These are phyloP conservation scores for Raja brachyura DNA, from an alignment of 2,113 vertebrate species.

Conservation along the genomic window DNA sequence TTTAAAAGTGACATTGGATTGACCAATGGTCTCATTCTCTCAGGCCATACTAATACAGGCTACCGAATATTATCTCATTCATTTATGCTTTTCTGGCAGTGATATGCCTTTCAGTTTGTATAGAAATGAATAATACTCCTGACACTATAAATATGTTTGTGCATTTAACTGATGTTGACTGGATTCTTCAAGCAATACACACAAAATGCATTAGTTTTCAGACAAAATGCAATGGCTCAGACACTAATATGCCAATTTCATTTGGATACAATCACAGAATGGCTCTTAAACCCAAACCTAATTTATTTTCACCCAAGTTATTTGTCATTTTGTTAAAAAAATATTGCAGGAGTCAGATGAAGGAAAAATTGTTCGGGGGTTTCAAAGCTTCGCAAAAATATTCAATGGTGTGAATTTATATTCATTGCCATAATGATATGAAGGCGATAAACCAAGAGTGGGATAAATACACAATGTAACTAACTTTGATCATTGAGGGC, in stretches of 20 bases:
- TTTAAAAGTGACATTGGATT: neutral
- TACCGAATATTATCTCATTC: neutral
- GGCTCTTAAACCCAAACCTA: slow-evolving; percentile 15
- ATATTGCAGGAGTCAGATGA: neutral
- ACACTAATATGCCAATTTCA: neutral
- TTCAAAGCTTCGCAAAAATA: neutral
- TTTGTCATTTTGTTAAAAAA: slow-evolving; percentile 5
- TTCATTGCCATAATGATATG: neutral
- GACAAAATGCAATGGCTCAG: neutral
- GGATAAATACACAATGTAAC: neutral
- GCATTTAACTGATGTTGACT: slow-evolving; percentile 23
- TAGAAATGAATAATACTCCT: neutral
- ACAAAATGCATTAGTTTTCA: neutral
- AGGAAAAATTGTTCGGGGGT: neutral
- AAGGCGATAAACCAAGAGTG: neutral
- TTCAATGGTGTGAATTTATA: neutral
- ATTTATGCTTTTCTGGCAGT: neutral
- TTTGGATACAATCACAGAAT: neutral
- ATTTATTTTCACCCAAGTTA: neutral
- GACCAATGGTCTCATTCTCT: neutral
- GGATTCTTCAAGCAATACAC: neutral
- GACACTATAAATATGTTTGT: neutral
- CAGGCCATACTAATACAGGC: neutral
- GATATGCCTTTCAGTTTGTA: neutral
- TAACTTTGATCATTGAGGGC: neutral